phyloP scores from a whole-genome alignment of 2,888 invertebrate species.

The Acrobeloides nanus region DNA sequence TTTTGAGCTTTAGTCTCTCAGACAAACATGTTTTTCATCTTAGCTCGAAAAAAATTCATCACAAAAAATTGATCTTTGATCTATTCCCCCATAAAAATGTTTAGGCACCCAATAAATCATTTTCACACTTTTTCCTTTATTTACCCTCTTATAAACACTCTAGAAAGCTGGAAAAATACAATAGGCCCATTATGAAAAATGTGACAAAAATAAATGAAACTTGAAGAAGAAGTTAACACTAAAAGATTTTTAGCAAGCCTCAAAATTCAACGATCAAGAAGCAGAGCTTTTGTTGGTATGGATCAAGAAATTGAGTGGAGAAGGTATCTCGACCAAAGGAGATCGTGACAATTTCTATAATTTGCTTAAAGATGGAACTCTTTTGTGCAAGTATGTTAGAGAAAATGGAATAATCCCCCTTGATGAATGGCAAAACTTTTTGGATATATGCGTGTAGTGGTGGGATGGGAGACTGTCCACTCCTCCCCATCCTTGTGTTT shows the following conservation, averaged over 20 bases:
- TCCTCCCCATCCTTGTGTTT: too few relatives aligned
- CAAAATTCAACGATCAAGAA: slow-evolving; percentile 89
- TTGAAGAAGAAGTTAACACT: slow-evolving; percentile 1
- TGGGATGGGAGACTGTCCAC: too few relatives aligned
- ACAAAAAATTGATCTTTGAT: too few relatives aligned
- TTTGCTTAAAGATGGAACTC: slow-evolving; percentile 78
- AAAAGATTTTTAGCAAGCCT: slow-evolving; percentile 70
- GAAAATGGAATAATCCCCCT: background rate
- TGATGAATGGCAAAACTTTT: too few relatives aligned
- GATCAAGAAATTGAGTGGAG: slow-evolving; percentile 78
- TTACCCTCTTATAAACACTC: too few relatives aligned
- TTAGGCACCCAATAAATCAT: too few relatives aligned
- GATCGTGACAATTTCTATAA: slow-evolving; percentile 72
- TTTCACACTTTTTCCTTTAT: too few relatives aligned
- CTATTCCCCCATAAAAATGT: too few relatives aligned
- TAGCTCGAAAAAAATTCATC: too few relatives aligned
- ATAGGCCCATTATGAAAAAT: background rate
- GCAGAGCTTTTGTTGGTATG: slow-evolving; percentile 86
- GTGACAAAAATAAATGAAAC: slow-evolving; percentile 5
- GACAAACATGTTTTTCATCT: too few relatives aligned
- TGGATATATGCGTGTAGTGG: background rate
- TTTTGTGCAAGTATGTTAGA: slow-evolving; percentile 74
- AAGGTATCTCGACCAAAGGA: slow-evolving; percentile 70
- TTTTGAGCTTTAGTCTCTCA: too few relatives aligned
- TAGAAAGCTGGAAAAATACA: too few relatives aligned